A percentile compares a stretch with the other conserved stretches of the same genome.
Conservation (phyloP, 2,113 vertebrate species). For the Cavia porcellus region DNA sequence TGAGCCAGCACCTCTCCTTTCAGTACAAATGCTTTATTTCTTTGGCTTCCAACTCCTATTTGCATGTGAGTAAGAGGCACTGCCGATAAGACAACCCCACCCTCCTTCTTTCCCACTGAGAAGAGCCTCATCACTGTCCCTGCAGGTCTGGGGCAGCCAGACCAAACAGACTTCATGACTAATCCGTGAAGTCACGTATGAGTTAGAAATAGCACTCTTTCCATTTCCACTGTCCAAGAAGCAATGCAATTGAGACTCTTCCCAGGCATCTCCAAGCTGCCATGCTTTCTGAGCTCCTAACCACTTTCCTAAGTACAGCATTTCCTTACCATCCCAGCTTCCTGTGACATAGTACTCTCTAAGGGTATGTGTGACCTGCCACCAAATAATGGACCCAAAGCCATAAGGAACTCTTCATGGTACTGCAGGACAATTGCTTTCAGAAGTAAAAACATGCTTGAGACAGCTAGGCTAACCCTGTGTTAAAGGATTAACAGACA, state of each 20-base stretch:
- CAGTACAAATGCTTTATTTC: not conserved
- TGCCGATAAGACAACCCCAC: not conserved
- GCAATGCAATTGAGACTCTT: not conserved
- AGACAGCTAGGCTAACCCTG: not conserved
- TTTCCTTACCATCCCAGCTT: not conserved
- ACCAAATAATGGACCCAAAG: not conserved
- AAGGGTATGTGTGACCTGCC: not conserved
- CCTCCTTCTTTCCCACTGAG: not conserved
- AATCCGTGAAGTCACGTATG: not conserved
- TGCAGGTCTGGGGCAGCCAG: not conserved
- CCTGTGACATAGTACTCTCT: not conserved
- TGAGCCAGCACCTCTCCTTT: not conserved
- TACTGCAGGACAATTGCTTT: not conserved
- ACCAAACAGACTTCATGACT: not conserved
- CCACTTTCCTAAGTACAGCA: not conserved
- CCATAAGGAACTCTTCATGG: not conserved
- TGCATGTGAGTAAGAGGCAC: not conserved
- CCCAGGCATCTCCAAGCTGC: not conserved
- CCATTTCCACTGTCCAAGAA: not conserved
- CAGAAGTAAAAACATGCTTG: not conserved
- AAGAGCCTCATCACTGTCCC: not conserved
- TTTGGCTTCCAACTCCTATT: not conserved
- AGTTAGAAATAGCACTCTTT: slow-evolving; percentile 33
- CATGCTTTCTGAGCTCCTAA: not conserved
- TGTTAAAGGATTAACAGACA: not conserved